Conservation (phyloP, 2,888 invertebrate species). For the Frankliniella fusca region DNA sequence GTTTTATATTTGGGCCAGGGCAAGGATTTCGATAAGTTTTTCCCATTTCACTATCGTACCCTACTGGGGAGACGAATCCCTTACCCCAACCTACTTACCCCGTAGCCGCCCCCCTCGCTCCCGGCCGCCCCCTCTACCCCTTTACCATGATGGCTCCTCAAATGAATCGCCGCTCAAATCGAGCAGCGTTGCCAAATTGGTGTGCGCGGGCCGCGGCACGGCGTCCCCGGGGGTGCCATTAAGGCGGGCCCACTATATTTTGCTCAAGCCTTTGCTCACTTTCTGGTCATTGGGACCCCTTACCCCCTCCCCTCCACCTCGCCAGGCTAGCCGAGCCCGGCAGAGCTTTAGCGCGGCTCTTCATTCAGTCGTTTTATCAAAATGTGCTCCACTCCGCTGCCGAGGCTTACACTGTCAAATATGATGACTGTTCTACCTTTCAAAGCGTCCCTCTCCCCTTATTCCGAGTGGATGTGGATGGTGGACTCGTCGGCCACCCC, state of each 20-base stretch:
- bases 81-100: no score
- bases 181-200: background rate
- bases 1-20: no score
- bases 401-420: background rate
- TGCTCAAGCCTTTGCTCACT: background rate
- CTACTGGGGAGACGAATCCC: background rate
- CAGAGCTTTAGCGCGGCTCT: no score
- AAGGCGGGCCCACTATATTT: background rate
- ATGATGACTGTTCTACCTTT: no score
- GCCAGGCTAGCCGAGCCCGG: no score
- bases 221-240: background rate
- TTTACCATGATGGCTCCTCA: background rate
- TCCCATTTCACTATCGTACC: background rate
- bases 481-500: no score
- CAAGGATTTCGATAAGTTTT: no score
- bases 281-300: no score
- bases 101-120: background rate
- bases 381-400: background rate
- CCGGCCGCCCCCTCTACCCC: background rate
- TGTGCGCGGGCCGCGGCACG: background rate
- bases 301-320: no score
- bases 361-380: no score
- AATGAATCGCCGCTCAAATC: background rate
- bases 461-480: no score
- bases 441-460: no score